Percentiles rank a stretch among this genome's conserved stretches.
These are phyloP conservation scores for Chaetorhynchus papuensis DNA, from an alignment of 2,113 vertebrate species.

Conservation along the genomic window DNA sequence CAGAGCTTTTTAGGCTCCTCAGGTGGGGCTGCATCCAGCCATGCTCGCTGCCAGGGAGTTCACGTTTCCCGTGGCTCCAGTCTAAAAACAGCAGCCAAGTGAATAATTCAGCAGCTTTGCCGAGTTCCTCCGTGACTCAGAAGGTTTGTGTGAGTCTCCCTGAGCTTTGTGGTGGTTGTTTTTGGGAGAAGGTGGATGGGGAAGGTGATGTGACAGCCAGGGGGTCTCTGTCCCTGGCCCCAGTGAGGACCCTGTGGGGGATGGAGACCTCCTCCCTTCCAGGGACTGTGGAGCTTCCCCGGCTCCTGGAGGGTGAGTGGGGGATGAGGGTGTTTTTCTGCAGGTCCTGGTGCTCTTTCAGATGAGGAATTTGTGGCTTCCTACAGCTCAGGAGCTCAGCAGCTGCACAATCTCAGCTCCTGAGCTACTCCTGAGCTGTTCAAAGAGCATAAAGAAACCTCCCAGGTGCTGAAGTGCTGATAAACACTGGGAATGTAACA, in stretches of 20 bases:
- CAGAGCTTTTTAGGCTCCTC: not conserved
- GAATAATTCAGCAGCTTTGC: slow-evolving; percentile 15
- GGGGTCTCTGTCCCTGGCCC: too few relatives aligned
- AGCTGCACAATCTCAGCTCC: not conserved
- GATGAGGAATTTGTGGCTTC: not conserved
- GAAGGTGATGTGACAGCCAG: accelerated
- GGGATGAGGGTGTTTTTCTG: accelerated
- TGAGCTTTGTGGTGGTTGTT: not conserved
- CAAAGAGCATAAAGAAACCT: not conserved
- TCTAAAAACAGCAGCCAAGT: not conserved
- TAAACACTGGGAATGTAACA: accelerated
- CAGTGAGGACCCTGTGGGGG: accelerated
- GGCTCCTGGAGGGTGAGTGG: accelerated
- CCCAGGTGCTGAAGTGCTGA: not conserved
- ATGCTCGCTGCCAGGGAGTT: accelerated
- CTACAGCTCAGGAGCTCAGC: accelerated
- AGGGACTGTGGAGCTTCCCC: not conserved
- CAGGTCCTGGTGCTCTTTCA: too few relatives aligned
- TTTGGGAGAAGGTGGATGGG: not conserved
- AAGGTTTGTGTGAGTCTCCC: not conserved
- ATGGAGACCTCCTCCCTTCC: too few relatives aligned
- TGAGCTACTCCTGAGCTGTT: accelerated
- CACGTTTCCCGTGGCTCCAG: not conserved
- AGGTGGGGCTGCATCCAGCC: not conserved
- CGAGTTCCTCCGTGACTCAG: not conserved